A percentile compares a stretch with the other conserved stretches of the same genome.
phyloP scores from a whole-genome alignment of 2,113 vertebrate genomes.

The Boulengeromyrus knoepffleri region DNA sequence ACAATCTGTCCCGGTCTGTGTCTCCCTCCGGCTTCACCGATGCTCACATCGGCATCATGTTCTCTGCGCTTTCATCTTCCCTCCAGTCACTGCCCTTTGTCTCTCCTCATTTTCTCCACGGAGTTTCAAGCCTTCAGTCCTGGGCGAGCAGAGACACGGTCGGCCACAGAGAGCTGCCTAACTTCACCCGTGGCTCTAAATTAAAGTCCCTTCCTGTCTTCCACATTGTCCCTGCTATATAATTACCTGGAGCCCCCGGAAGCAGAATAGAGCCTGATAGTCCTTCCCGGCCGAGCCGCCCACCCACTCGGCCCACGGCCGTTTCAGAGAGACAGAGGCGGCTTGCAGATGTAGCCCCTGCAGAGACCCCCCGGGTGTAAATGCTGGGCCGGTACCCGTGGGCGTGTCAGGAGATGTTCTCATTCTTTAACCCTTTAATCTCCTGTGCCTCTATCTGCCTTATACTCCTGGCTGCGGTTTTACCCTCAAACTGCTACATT shows the following conservation, averaged over 20 bases:
- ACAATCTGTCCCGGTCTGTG: background rate
- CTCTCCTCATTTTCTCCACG: background rate
- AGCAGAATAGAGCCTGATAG: background rate
- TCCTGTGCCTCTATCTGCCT: background rate
- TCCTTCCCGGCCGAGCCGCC: slow-evolving; percentile 43
- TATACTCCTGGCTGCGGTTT: background rate
- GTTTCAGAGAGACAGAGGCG: background rate
- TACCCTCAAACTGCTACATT: background rate
- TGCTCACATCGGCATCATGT: background rate
- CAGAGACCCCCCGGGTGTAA: background rate
- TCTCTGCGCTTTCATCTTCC: background rate
- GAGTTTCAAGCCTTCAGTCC: background rate
- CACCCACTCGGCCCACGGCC: slow-evolving; percentile 29
- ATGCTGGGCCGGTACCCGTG: background rate
- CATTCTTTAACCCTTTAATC: background rate
- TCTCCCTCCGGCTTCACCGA: background rate
- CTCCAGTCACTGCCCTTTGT: background rate
- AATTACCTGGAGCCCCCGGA: background rate
- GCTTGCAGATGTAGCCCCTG: background rate
- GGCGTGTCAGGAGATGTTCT: background rate
- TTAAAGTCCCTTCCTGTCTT: background rate
- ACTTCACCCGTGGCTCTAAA: background rate
- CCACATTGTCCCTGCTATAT: slow-evolving; percentile 18
- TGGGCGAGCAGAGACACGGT: background rate
- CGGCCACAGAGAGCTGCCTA: background rate